Percentiles rank a stretch among this genome's conserved stretches.
These are phyloP conservation scores for Xenopus borealis DNA, from an alignment of 2,113 vertebrate species.

Conservation along the genomic window DNA sequence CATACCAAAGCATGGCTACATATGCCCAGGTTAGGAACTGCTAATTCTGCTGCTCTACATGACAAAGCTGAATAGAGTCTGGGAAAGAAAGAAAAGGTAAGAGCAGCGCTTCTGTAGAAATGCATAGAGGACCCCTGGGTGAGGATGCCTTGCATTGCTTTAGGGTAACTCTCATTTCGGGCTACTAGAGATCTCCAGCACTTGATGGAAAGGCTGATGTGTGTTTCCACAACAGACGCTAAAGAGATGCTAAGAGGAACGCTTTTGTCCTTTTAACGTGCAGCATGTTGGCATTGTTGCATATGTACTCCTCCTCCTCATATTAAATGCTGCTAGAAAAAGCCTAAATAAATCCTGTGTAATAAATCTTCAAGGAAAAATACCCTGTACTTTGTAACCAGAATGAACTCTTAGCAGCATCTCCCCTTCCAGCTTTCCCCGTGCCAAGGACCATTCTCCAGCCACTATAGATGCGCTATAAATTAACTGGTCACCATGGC, in stretches of 20 bases:
- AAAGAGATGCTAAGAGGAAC: constrained; percentile 17
- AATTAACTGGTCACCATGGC: constrained; percentile 87
- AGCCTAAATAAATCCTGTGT: too few relatives aligned
- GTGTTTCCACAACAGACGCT: constrained; percentile 10
- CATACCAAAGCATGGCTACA: too few relatives aligned
- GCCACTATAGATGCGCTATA: constrained; percentile 86
- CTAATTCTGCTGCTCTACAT: constrained; percentile 21
- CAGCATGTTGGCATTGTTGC: constrained; percentile 1
- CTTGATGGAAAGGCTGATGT: not conserved
- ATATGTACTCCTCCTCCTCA: not conserved
- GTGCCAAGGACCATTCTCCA: constrained; percentile 66
- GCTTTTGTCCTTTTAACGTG: constrained; percentile 34
- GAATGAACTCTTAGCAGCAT: not conserved
- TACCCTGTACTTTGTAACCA: not conserved
- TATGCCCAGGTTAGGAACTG: too few relatives aligned
- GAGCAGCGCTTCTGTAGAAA: not conserved
- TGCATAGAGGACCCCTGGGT: not conserved
- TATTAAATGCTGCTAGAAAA: too few relatives aligned
- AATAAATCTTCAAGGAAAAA: too few relatives aligned
- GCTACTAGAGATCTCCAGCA: not conserved
- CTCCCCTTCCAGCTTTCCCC: constrained; percentile 72
- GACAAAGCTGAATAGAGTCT: not conserved
- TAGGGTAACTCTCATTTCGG: constrained; percentile 3
- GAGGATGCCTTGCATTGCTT: constrained; percentile 6
- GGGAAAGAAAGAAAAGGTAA: not conserved